These are phyloP conservation scores for Phainopepla nitens DNA, from an alignment of 2,113 vertebrate genomes.

Conservation along the genomic window DNA sequence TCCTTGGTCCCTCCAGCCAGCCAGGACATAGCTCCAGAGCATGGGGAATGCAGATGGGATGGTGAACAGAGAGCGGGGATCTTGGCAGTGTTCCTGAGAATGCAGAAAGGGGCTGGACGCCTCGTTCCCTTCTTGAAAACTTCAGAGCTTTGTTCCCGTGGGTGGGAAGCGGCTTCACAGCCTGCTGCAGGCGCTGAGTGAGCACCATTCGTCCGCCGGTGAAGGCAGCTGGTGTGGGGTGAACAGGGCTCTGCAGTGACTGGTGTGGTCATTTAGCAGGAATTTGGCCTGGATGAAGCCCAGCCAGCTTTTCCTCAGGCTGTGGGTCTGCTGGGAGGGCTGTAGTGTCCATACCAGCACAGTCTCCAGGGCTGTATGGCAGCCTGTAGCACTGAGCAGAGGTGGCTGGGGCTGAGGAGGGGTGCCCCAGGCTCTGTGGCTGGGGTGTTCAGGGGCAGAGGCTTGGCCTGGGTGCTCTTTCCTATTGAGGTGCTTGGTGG, in stretches of 20 bases:
- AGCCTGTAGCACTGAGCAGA: fast-evolving
- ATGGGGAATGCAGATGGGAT: neutral
- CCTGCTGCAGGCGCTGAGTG: neutral
- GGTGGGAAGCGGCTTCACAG: neutral
- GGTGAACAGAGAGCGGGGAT: neutral
- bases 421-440: neutral
- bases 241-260: neutral
- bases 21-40: neutral
- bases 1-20: neutral
- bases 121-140: constrained; percentile 38
- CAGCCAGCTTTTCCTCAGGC: neutral
- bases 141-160: constrained; percentile 40
- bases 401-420: neutral
- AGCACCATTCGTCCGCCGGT: neutral
- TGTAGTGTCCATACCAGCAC: fast-evolving
- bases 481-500: neutral
- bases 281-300: neutral
- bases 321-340: neutral
- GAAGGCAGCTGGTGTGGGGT: neutral
- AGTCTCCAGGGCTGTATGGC: neutral
- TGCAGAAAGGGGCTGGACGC: neutral
- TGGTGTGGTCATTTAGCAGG: neutral
- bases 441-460: neutral
- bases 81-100: neutral
- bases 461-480: neutral